Evolutionary conservation across 2,113 vertebrate genomes (phyloP).

Genomic region (Petrocephalus microphthalmus): DNA sequence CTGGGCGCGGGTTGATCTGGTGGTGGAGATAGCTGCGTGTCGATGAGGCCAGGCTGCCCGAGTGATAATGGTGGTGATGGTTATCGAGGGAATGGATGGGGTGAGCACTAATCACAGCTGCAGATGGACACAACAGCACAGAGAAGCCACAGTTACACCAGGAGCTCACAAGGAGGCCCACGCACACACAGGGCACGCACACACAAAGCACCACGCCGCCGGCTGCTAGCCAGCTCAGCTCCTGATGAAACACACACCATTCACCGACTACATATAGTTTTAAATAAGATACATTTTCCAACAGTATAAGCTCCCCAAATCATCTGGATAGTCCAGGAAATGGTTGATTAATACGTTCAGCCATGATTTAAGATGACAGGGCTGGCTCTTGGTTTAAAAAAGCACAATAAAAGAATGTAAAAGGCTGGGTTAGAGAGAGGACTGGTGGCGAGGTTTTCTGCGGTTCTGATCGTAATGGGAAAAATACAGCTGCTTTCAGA

Average conservation of each 20-base stretch:
- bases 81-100: slow-evolving; percentile 99
- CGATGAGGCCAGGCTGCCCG: slow-evolving; percentile 86
- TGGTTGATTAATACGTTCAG: background rate
- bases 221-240: background rate
- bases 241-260: slow-evolving; percentile 9
- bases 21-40: slow-evolving; percentile 88
- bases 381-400: background rate
- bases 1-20: slow-evolving; percentile 73
- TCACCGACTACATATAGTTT: background rate
- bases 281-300: background rate
- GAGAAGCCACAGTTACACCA: slow-evolving; percentile 49
- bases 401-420: background rate
- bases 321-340: background rate
- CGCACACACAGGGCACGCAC: slow-evolving; percentile 22
- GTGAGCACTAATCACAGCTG: slow-evolving; percentile 99
- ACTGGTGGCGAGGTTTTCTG: background rate
- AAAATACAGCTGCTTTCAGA: background rate
- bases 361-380: background rate
- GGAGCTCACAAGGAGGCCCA: slow-evolving; percentile 44
- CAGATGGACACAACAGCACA: slow-evolving; percentile 79
- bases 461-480: background rate
- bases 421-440: background rate
- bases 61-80: slow-evolving; percentile 98
- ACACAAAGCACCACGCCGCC: background rate
- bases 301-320: slow-evolving; percentile 49